phyloP scores from a whole-genome alignment of 2,797 vertebrate genomes.

The Micrastur ruficollis region DNA sequence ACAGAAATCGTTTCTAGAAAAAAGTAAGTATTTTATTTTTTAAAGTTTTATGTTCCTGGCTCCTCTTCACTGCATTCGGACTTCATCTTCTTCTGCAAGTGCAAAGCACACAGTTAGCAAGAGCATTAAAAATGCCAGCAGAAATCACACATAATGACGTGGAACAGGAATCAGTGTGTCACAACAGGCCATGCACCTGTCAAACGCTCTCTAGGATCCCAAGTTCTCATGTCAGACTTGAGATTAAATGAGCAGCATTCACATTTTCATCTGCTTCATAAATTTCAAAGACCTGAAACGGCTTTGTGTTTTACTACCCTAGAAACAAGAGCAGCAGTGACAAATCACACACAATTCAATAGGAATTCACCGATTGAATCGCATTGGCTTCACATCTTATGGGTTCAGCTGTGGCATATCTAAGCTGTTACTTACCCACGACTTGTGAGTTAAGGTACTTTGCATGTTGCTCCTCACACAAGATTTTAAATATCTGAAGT shows the following conservation, averaged over 20 bases:
- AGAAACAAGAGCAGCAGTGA: background rate
- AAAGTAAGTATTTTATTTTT: slow-evolving; percentile 45
- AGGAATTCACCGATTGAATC: background rate
- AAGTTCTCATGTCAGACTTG: background rate
- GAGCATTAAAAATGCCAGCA: background rate
- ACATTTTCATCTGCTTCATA: background rate
- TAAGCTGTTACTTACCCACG: background rate
- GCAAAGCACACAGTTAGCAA: background rate
- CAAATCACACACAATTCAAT: rapidly evolving
- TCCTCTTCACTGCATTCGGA: slow-evolving; percentile 6
- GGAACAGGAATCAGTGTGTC: background rate
- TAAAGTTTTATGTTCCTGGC: background rate
- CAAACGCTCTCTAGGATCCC: background rate
- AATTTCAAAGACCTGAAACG: background rate
- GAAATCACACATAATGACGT: background rate
- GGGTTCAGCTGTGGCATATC: background rate
- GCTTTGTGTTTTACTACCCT: background rate
- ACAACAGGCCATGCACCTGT: rapidly evolving
- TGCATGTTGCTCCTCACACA: background rate
- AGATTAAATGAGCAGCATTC: background rate
- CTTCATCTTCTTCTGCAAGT: slow-evolving; percentile 27
- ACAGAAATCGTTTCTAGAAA: background rate
- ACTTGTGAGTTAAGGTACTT: background rate
- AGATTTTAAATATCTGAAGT: background rate
- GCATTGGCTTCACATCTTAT: background rate